phyloP scores from a whole-genome alignment of 2,113 vertebrate genomes.

The Xiphophorus couchianus region DNA sequence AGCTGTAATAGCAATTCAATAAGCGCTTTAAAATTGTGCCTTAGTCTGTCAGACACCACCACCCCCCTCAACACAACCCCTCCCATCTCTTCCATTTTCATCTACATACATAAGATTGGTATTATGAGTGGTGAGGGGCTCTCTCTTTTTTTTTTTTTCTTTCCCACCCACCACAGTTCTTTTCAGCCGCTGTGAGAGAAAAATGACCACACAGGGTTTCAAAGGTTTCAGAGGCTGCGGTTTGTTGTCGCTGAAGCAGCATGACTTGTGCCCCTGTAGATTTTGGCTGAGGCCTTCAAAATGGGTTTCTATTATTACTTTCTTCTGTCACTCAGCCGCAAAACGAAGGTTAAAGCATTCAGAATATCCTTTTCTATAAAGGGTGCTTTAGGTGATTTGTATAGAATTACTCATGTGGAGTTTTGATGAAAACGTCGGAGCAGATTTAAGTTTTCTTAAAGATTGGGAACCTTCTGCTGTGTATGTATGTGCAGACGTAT shows the following conservation, averaged over 20 bases:
- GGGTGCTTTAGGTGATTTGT: slow-evolving; percentile 25
- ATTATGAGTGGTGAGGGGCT: slow-evolving; percentile 73
- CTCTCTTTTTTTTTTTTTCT: slow-evolving; percentile 49
- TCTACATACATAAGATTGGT: slow-evolving; percentile 80
- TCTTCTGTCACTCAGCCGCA: slow-evolving; percentile 56
- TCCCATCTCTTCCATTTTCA: slow-evolving; percentile 65
- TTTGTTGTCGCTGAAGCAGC: slow-evolving; percentile 73
- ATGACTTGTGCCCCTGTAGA: slow-evolving; percentile 77
- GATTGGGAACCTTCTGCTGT: neutral
- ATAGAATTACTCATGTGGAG: neutral
- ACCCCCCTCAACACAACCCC: slow-evolving; percentile 40
- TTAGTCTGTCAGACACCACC: slow-evolving; percentile 65
- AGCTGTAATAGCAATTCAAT: slow-evolving; percentile 81
- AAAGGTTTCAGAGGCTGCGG: slow-evolving; percentile 71
- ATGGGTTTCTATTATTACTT: slow-evolving; percentile 56
- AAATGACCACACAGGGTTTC: slow-evolving; percentile 79
- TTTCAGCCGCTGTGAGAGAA: slow-evolving; percentile 73
- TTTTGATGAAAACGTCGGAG: neutral
- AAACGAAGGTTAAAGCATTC: slow-evolving; percentile 50
- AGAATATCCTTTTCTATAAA: slow-evolving; percentile 43
- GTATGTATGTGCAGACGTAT: neutral
- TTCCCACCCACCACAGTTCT: slow-evolving; percentile 77
- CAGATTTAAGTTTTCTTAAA: neutral
- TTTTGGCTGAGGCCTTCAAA: slow-evolving; percentile 65
- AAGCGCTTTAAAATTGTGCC: slow-evolving; percentile 78